These are phyloP conservation scores for Plutomurus gul DNA, from an alignment of 1,140 invertebrate species.

Conservation along the genomic window DNA sequence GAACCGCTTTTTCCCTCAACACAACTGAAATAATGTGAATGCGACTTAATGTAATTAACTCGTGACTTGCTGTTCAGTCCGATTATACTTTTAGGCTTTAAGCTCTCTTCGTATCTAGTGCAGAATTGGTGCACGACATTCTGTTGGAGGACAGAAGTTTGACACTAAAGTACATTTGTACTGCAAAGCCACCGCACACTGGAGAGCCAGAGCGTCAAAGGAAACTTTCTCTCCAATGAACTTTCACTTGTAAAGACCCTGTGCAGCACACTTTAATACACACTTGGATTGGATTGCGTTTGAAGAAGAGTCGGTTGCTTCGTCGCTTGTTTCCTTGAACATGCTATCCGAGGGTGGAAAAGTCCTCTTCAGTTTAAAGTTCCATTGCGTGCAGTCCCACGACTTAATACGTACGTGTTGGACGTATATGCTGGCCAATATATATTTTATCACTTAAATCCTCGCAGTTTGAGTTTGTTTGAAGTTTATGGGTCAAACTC, in stretches of 20 bases:
- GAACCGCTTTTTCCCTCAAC: not conserved
- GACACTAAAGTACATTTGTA: no score
- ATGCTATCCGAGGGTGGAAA: no score
- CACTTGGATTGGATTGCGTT: not conserved
- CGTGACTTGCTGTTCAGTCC: not conserved
- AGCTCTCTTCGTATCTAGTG: no score
- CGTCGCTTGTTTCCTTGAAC: no score
- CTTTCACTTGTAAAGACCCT: not conserved
- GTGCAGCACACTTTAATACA: not conserved
- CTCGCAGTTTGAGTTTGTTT: not conserved
- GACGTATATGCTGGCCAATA: no score
- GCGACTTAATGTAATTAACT: conserved; percentile 9
- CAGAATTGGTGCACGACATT: no score
- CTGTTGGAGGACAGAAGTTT: no score
- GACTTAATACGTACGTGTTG: no score
- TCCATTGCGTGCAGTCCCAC: no score
- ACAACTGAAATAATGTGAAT: not conserved
- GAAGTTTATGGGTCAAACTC: not conserved
- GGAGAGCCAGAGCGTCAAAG: not conserved
- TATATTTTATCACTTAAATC: not conserved
- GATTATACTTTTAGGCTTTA: not conserved
- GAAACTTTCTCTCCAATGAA: not conserved
- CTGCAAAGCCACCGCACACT: no score
- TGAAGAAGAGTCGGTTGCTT: no score
- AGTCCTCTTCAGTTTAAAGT: no score